Evolutionary conservation across 1,140 invertebrate genomes (phyloP).

Genomic region (Notospermus geniculatus): DNA sequence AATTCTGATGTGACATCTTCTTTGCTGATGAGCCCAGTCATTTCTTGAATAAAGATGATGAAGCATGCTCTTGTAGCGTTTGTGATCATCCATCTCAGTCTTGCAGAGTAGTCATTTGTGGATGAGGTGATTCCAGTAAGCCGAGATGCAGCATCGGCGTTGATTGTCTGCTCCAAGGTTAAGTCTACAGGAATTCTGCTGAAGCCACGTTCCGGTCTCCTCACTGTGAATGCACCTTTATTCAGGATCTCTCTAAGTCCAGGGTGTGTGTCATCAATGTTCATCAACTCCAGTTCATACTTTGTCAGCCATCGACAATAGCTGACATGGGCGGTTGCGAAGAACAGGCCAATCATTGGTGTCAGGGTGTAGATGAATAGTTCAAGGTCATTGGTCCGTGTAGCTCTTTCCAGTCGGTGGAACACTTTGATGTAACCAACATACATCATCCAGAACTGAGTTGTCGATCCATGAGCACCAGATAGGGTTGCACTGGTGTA

Average conservation of each 20-base stretch:
- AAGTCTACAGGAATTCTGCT: conserved; percentile 22
- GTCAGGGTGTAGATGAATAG: conserved; percentile 10
- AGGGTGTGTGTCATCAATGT: conserved; percentile 20
- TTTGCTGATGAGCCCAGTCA: neutral
- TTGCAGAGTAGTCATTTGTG: neutral
- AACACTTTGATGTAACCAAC: conserved; percentile 13
- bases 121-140: conserved; percentile 18
- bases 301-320: conserved; percentile 19
- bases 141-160: too few relatives aligned
- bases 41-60: neutral
- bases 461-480: conserved; percentile 17
- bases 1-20: neutral
- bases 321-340: conserved; percentile 15
- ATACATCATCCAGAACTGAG: too few relatives aligned
- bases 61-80: conserved; percentile 4
- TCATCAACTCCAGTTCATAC: conserved; percentile 18
- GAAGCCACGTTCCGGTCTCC: conserved; percentile 20
- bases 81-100: conserved; percentile 23
- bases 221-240: conserved; percentile 19
- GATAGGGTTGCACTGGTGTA: neutral
- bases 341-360: conserved; percentile 16
- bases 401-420: conserved; percentile 13
- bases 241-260: conserved; percentile 9
- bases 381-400: conserved; percentile 18
- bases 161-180: conserved; percentile 25